phyloP scores from a whole-genome alignment of 2,888 invertebrate genomes.

The Zaprionus bogoriensis region DNA sequence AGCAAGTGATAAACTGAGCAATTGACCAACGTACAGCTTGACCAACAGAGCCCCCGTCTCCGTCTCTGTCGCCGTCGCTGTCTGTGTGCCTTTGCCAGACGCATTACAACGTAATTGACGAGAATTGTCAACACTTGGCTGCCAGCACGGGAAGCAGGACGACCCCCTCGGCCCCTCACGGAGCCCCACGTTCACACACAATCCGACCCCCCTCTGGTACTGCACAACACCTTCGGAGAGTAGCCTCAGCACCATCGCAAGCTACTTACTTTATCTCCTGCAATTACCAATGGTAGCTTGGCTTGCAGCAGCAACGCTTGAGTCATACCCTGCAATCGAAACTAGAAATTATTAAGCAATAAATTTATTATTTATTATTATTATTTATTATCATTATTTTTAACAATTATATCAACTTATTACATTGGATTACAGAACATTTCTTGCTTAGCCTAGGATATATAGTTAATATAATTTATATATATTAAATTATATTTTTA shows the following conservation, averaged over 20 bases:
- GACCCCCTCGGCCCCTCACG: neutral
- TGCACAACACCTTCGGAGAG: constrained; percentile 16
- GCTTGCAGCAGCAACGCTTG: neutral
- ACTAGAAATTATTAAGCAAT: no score
- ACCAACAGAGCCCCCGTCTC: neutral
- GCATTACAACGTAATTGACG: constrained; percentile 81
- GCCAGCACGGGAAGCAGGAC: constrained; percentile 8
- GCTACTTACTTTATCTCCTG: constrained; percentile 56
- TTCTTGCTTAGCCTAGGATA: no score
- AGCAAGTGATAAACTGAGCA: constrained; percentile 13
- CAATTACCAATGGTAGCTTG: constrained; percentile 64
- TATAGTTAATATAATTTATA: no score
- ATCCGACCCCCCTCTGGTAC: constrained; percentile 8
- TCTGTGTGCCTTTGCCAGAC: constrained; percentile 31
- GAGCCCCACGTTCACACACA: neutral
- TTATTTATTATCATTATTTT: no score
- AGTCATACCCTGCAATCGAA: constrained; percentile 9
- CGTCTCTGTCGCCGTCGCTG: constrained; percentile 2
- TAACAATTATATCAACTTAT: no score
- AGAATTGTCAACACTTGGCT: constrained; percentile 79
- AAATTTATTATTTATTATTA: neutral
- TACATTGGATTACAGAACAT: no score
- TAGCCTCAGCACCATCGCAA: constrained; percentile 1
- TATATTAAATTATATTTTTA: no score
- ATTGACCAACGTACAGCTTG: constrained; percentile 3